These are phyloP conservation scores for Ecliptopera silaceata DNA, from an alignment of 2,888 invertebrate species.

Conservation along the genomic window DNA sequence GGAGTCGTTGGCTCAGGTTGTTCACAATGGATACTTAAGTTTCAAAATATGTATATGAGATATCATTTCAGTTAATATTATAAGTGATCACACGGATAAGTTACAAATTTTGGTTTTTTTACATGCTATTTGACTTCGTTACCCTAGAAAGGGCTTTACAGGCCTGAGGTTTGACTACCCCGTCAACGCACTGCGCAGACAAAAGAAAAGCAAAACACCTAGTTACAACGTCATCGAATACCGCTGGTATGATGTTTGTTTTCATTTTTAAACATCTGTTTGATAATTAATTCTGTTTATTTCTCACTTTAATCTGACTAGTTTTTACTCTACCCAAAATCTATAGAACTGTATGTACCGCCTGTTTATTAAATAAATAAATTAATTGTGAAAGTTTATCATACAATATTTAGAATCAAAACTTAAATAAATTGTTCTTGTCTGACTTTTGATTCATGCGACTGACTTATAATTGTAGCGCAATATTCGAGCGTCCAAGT, in stretches of 20 bases:
- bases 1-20: no score
- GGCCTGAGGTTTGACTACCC: conserved; percentile 1
- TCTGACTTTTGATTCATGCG: neutral
- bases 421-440: neutral
- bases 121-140: neutral
- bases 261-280: conserved; percentile 6
- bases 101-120: neutral
- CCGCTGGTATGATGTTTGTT: conserved; percentile 1
- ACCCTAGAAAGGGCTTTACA: conserved; percentile 3
- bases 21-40: no score
- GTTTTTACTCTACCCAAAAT: no score
- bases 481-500: conserved; percentile 32
- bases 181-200: conserved; percentile 6
- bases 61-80: no score
- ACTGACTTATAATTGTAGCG: neutral
- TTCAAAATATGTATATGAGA: no score
- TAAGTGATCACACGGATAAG: no score
- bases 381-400: no score
- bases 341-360: no score
- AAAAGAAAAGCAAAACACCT: conserved; percentile 21
- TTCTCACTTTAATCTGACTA: no score
- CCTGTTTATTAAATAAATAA: no score
- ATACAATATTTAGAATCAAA: no score
- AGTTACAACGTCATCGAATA: conserved; percentile 7
- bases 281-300: neutral